phyloP scores from a whole-genome alignment of 2,113 vertebrate species.

The Paralichthys olivaceus region DNA sequence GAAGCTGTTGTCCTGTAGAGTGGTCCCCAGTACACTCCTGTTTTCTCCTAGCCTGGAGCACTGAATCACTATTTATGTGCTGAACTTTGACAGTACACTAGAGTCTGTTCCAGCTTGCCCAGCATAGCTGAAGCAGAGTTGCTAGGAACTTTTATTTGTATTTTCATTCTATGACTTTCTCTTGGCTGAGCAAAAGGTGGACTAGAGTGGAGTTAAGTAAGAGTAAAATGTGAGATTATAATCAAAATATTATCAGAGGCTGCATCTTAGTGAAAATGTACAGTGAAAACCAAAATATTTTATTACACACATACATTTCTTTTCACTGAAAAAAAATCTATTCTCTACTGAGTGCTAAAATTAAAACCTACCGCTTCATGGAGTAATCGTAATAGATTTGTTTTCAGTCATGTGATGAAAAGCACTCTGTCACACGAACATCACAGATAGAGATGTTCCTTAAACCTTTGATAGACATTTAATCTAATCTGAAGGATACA shows the following conservation, averaged over 20 bases:
- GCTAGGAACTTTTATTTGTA: conserved; percentile 50
- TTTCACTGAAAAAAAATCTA: background rate
- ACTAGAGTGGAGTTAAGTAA: background rate
- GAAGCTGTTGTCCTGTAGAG: conserved; percentile 71
- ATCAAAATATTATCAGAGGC: background rate
- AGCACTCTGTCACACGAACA: conserved; percentile 69
- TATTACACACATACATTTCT: no score
- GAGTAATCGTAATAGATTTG: conserved; percentile 69
- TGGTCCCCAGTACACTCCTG: conserved; percentile 64
- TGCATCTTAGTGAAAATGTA: background rate
- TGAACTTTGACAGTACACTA: conserved; percentile 78
- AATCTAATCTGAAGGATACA: conserved; percentile 71
- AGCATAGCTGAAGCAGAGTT: conserved; percentile 48
- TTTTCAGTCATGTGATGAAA: conserved; percentile 64
- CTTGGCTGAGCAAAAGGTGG: conserved; percentile 27
- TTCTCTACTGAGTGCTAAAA: conserved; percentile 60
- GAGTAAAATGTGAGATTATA: background rate
- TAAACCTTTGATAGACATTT: conserved; percentile 75
- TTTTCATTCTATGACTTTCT: conserved; percentile 52
- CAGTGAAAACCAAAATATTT: no score
- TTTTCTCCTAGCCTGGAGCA: conserved; percentile 73
- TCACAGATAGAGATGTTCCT: conserved; percentile 61
- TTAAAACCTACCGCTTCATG: conserved; percentile 62
- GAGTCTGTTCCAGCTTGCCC: conserved; percentile 60
- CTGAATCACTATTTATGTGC: conserved; percentile 82